Evolutionary conservation across 2,113 vertebrate genomes (phyloP).

Genomic region (Phyllostomus hastatus): DNA sequence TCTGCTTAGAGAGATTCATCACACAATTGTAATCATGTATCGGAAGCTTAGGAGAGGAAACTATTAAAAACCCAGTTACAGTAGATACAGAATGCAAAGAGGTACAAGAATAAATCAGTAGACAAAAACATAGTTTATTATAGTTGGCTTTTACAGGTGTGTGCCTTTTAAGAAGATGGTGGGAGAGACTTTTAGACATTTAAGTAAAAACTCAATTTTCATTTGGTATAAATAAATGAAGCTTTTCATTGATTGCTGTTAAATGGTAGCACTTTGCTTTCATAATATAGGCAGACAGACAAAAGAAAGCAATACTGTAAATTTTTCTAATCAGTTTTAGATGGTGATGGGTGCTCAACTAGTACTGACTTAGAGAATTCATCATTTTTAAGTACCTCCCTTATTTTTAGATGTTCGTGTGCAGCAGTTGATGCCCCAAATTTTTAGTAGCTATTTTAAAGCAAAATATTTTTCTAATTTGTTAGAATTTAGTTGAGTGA

Average conservation of each 20-base stretch:
- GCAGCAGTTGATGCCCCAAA: not conserved
- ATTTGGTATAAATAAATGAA: conserved; percentile 15
- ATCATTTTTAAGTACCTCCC: not conserved
- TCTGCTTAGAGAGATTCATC: not conserved
- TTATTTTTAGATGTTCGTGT: not conserved
- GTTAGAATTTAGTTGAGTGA: not conserved
- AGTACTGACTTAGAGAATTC: not conserved
- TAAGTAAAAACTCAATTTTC: conserved; percentile 18
- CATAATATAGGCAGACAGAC: not conserved
- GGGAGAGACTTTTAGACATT: not conserved
- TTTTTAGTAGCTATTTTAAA: not conserved
- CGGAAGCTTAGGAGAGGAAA: not conserved
- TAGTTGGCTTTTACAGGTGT: not conserved
- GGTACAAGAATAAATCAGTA: not conserved
- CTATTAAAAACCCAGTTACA: not conserved
- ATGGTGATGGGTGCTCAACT: not conserved
- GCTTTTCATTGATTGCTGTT: not conserved
- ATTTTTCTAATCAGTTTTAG: conserved; percentile 31
- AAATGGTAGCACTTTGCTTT: not conserved
- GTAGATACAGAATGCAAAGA: not conserved
- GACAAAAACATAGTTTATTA: conserved; percentile 3
- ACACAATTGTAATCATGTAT: not conserved
- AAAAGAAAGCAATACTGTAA: not conserved
- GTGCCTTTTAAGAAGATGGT: not conserved
- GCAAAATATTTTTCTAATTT: conserved; percentile 9